Conservation (phyloP, 2,113 vertebrate genomes). For the Cynopterus brachyotis region DNA sequence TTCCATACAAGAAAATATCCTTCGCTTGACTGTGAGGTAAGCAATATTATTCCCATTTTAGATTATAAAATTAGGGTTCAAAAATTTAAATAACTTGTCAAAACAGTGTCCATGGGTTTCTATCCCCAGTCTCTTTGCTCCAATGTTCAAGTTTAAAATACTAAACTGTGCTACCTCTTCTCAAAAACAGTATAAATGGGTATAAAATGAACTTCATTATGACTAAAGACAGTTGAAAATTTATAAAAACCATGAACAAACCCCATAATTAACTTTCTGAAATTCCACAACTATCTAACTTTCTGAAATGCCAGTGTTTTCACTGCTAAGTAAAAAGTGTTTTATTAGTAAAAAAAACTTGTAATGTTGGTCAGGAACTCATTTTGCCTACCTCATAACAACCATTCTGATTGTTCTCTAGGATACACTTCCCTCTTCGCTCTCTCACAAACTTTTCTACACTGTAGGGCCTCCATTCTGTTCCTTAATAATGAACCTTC, state of each 20-base stretch:
- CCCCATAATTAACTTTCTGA: not conserved
- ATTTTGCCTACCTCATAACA: not conserved
- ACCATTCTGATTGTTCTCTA: not conserved
- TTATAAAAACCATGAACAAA: not conserved
- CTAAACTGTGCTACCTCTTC: not conserved
- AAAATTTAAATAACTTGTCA: constrained; percentile 32
- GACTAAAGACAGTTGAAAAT: not conserved
- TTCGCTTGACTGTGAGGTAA: not conserved
- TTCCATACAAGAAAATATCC: not conserved
- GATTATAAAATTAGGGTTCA: constrained; percentile 33
- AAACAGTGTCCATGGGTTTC: not conserved
- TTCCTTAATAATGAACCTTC: not conserved
- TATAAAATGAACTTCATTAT: not conserved
- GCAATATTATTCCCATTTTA: constrained; percentile 8
- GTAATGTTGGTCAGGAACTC: not conserved
- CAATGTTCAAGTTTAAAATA: not conserved
- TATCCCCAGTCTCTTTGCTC: not conserved
- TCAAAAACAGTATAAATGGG: not conserved
- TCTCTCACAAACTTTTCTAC: not conserved
- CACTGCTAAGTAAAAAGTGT: not conserved
- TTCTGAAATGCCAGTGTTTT: constrained; percentile 8
- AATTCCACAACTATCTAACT: not conserved
- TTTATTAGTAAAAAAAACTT: constrained; percentile 27
- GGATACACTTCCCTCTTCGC: not conserved
- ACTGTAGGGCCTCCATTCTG: not conserved